Evolutionary conservation across 2,113 vertebrate species (phyloP), one percentile per base, ranked within the genome.

Genomic region (Verasper variegatus): DNA sequence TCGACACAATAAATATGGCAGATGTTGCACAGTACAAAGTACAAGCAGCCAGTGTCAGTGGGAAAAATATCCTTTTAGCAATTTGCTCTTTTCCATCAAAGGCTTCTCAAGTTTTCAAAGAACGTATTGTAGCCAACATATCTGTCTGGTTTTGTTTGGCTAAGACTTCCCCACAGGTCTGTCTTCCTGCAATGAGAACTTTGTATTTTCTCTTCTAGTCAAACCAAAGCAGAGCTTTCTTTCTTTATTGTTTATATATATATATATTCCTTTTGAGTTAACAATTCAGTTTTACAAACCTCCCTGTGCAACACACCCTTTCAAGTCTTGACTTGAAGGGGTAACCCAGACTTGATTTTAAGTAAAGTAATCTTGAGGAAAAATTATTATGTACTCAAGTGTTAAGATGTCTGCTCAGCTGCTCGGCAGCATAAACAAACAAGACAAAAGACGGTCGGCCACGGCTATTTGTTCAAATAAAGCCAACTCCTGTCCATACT

Each of bases 81-180:
- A 56, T 57, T 82, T 84, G 77, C 56, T 86, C 65, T 72, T 84
- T 90, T 82, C 56, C 60, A 74, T 82, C 68, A 82, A 83, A 82
- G 71, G 82, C 74, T 82, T 76, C 81, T 76, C 71, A 66, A 75
- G 68, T 47, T 80, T 82, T 66, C 51, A 54, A n/a, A 54, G 51
- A n/a, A 11, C 7, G 20, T 54, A 20, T 74, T 58, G 15, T 21
- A 71, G 75, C 74, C 85, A 87, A 78, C 79, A 66, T 71, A 79
- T 81, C 78, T 85, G 81, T 84, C 79, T 83, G 18, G 0, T 71
- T 89, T 86, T 87, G 81, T 92, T 82, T 86, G 71, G 47, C 76
- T 66, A 58, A 80, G 75, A 80, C 54, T 49, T 88, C 78, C 83
- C 81, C 71, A 55, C 7, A 31, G 76, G 71, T 72, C 67, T 26